These are phyloP conservation scores for Noctua fimbriata DNA, from an alignment of 2,888 invertebrate species.

Conservation along the genomic window DNA sequence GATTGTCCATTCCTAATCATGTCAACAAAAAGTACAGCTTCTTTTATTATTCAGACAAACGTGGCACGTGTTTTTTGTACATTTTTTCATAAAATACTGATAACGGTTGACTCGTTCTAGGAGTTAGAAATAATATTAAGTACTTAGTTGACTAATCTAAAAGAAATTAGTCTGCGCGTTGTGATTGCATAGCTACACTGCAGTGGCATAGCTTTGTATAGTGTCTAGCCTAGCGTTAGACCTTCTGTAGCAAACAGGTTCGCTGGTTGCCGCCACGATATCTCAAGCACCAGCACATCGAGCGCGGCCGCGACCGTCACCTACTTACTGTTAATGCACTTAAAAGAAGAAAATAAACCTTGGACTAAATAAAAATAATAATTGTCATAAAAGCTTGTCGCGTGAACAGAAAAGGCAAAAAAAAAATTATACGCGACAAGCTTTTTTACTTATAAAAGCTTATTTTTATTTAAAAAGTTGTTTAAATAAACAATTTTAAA, in stretches of 20 bases:
- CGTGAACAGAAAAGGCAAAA: no score
- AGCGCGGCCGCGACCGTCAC: constrained; percentile 6
- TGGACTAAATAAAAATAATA: no score
- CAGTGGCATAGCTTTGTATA: neutral
- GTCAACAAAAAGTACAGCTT: neutral
- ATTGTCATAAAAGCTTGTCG: no score
- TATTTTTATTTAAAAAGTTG: no score
- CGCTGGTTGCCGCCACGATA: neutral
- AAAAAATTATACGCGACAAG: no score
- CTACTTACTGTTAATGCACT: constrained; percentile 3
- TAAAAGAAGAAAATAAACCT: no score
- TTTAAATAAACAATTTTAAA: no score
- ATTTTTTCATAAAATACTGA: neutral
- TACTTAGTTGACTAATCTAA: neutral
- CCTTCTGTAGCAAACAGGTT: constrained; percentile 10
- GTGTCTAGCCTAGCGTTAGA: neutral
- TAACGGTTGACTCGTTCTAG: neutral
- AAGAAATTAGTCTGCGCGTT: neutral
- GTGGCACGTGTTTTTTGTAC: neutral
- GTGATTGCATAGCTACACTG: neutral
- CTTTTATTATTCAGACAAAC: neutral
- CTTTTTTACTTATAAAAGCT: no score
- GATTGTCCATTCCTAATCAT: neutral
- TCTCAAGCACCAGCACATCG: neutral
- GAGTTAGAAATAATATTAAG: neutral